Conservation (phyloP, 37 sponge, comb jelly and placozoan species). For the Oscarella lobularis region DNA sequence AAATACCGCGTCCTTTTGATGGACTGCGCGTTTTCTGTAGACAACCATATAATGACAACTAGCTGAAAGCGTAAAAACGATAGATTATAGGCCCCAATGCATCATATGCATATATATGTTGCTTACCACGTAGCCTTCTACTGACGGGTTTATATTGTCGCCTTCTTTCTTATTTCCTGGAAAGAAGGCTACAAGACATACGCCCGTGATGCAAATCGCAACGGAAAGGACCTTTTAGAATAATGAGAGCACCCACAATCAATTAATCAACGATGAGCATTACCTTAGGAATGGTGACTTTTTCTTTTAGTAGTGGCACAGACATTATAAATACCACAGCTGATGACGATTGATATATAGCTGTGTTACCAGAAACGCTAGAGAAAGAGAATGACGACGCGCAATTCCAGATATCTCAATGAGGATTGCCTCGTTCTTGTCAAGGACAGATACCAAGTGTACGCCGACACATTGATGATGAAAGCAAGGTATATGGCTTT, state of each 20-base stretch:
- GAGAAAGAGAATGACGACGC: neutral
- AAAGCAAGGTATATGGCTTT: no score
- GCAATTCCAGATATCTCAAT: neutral
- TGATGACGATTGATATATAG: conserved; percentile 57
- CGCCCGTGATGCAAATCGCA: conserved; percentile 6
- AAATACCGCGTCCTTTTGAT: conserved; percentile 30
- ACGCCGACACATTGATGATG: conserved; percentile 2
- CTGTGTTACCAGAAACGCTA: conserved; percentile 67
- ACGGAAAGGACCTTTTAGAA: conserved; percentile 8
- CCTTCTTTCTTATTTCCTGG: neutral
- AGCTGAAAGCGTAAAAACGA: conserved; percentile 3
- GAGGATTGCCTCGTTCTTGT: conserved; percentile 25
- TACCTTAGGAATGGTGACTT: conserved; percentile 56
- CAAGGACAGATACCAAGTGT: conserved; percentile 55
- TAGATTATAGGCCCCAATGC: neutral
- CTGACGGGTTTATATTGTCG: neutral
- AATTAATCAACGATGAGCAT: conserved; percentile 8
- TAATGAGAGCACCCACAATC: neutral
- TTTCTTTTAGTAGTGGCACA: conserved; percentile 55
- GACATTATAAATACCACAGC: conserved; percentile 57
- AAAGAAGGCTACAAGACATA: conserved; percentile 14
- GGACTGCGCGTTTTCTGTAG: conserved; percentile 41
- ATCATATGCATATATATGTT: neutral
- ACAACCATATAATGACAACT: conserved; percentile 18
- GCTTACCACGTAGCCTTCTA: conserved; percentile 18